Evolutionary conservation across 2,888 invertebrate species (phyloP).

Genomic region (Dryococelus australis): DNA sequence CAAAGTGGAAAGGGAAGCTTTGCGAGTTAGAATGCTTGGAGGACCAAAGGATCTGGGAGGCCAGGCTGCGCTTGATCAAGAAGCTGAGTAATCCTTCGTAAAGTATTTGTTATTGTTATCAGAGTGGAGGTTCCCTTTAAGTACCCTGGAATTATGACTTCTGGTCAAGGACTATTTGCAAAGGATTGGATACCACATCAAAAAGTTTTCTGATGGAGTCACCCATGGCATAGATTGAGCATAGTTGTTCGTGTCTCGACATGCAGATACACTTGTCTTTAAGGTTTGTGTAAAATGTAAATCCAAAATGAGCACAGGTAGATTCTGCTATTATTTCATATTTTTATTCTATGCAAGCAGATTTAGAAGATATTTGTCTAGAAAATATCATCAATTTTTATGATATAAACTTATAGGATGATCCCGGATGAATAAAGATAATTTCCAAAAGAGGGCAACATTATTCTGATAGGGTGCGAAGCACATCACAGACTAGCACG

Average conservation of each 20-base stretch:
- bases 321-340: constrained; percentile 5
- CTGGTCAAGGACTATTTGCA: background rate
- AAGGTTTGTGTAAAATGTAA: background rate
- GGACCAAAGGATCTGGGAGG: background rate
- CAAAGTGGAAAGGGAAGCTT: background rate
- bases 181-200: background rate
- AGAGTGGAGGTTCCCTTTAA: background rate
- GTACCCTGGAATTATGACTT: background rate
- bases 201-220: background rate
- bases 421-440: constrained; percentile 5
- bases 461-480: constrained; percentile 21
- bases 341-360: constrained; percentile 20
- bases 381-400: constrained; percentile 23
- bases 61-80: background rate
- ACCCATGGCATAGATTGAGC: background rate
- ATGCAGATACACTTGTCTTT: constrained; percentile 22
- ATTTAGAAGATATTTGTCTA: background rate
- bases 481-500: constrained; percentile 11
- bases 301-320: constrained; percentile 8
- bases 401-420: constrained; percentile 11
- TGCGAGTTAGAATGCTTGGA: background rate
- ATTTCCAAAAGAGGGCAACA: background rate
- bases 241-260: constrained; percentile 7
- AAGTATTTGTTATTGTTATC: background rate
- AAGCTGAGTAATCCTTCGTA: background rate